Evolutionary conservation across 1,140 invertebrate genomes (phyloP), one percentile per base, ranked within the genome.

Genomic region (Pararge aegeria): DNA sequence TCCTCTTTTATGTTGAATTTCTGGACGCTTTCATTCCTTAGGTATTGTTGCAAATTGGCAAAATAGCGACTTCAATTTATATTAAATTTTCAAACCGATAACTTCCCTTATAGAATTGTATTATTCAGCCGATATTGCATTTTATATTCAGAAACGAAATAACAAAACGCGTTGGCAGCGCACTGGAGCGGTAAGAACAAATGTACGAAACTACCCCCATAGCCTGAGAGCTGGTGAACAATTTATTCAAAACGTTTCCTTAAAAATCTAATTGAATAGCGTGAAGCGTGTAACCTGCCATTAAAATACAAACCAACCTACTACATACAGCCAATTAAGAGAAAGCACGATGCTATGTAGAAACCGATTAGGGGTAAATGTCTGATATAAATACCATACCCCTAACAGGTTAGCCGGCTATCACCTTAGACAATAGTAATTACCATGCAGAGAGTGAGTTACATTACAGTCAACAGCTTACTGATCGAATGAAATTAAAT

Each of bases 121-220:
- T 62, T 62, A 56, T 62, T 52, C 60, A 46, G 53, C 48, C 60
- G 49, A 62, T 62, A 62, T 62, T 62, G 60, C 60, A 62, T 62
- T 62, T 62, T 62, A 62, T 55, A 56, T 66, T 66, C 64, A 46
- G 53, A 61, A 59, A 24, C 51, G 64, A 49, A 66, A 24, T 21
- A 48, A 24, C 44, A 24, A 66, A 61, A 52, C 30, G 50, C 53
- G 48, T 53, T 57, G 53, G 29, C 54, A 61, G 59, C 34, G 58
- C 58, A 66, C 56, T 38, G 62, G 37, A 57, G 56, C 62, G 56
- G 48, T 42, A 61, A 61, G 49, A 66, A 66, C 53, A 60, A 64
- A 64, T 64, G 62, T 64, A 50, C 60, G 20, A 53, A 60, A 46
- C 12, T 42, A 42, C 13, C 12, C 27, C 27, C 27, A 9, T 27